phyloP scores from a whole-genome alignment of 2,113 vertebrate species.

The Labrus mixtus region DNA sequence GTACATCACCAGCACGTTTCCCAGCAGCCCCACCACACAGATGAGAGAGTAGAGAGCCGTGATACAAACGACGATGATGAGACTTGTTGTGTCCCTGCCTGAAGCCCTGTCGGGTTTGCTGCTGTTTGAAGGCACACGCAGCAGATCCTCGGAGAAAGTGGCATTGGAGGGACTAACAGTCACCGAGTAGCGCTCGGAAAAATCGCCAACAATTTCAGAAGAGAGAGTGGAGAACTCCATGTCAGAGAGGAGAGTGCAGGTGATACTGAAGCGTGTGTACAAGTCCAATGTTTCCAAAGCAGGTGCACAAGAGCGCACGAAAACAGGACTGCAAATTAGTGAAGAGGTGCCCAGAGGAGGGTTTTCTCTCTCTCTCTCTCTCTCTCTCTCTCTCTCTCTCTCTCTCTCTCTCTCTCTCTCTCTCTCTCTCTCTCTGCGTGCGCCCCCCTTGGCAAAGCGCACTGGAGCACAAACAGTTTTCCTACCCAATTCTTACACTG shows the following conservation, averaged over 20 bases:
- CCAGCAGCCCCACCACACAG: slow-evolving; percentile 94
- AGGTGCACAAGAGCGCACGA: slow-evolving; percentile 19
- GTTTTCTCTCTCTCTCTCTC: slow-evolving; percentile 6
- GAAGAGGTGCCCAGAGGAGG: slow-evolving; percentile 9
- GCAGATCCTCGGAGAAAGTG: slow-evolving; percentile 61
- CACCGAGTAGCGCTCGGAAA: slow-evolving; percentile 61
- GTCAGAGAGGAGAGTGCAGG: background rate
- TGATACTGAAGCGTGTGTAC: background rate
- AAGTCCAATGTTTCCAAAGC: slow-evolving; percentile 2
- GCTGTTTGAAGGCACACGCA: slow-evolving; percentile 58
- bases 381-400: slow-evolving; percentile 13
- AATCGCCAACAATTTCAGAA: slow-evolving; percentile 61
- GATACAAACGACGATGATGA: slow-evolving; percentile 90
- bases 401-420: background rate
- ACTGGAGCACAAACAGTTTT: slow-evolving; percentile 4
- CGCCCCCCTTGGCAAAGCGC: slow-evolving; percentile 26
- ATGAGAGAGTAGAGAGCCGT: slow-evolving; percentile 94
- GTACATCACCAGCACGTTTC: slow-evolving; percentile 96
- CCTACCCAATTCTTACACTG: background rate
- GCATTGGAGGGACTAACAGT: slow-evolving; percentile 77
- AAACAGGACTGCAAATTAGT: slow-evolving; percentile 26
- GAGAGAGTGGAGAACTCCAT: slow-evolving; percentile 84
- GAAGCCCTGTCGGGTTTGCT: slow-evolving; percentile 73
- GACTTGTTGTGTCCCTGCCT: slow-evolving; percentile 78
- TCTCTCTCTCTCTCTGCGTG: background rate